Base-by-base conservation (phyloP, 2,113 vertebrate species). In the Tragelaphus scriptus region DNA sequence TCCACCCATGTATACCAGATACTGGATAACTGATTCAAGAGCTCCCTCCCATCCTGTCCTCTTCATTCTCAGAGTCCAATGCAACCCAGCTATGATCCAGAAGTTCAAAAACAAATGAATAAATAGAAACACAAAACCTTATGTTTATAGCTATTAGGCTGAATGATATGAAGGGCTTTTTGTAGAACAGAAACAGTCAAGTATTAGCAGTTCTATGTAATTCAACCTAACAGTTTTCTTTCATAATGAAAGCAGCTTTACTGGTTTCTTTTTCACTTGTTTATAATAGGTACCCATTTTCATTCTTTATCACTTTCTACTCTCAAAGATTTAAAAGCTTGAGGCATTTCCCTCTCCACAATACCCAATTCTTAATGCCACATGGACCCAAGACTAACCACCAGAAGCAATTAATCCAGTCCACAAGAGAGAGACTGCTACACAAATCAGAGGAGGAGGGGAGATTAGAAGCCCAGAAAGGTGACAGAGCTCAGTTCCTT, bases 231-330 rank as follows among this genome's bases (percentile, higher is more conserved):
- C 3, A 91, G 47, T 95, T 85, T 93, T 90, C 80, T 90, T 75
- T 55, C 14, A 40, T 85, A 93, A 91, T 77, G 71, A 79, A 91
- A 75, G 58, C 25, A 75, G 58, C 36, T 90, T 68, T 63, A 88
- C 55, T 79, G 79, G 14, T 65, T 88, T 87, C 44, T 86, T 77
- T 47, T 40, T 90, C 87, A 59, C 25, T 80, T 91, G 2, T 79
- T 91, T 97, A 61, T 81, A 81, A 81, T 32, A 85, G 6, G 53
- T 40, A 5, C 0, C 25, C 21, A 94, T 58, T 90, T 71, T 58
- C 53, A 58, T 86, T 91, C 63, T 88, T 96, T 82, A 86, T 63
- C 28, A 90, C 51, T 95, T 95, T 90, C 47, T 82, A 93, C 4
- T n/a, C 15, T 95, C 25, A 21, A 95, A 92, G 68, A 75, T 88